phyloP scores from a whole-genome alignment of 2,888 invertebrate species.

The Raillietiella orientalis region DNA sequence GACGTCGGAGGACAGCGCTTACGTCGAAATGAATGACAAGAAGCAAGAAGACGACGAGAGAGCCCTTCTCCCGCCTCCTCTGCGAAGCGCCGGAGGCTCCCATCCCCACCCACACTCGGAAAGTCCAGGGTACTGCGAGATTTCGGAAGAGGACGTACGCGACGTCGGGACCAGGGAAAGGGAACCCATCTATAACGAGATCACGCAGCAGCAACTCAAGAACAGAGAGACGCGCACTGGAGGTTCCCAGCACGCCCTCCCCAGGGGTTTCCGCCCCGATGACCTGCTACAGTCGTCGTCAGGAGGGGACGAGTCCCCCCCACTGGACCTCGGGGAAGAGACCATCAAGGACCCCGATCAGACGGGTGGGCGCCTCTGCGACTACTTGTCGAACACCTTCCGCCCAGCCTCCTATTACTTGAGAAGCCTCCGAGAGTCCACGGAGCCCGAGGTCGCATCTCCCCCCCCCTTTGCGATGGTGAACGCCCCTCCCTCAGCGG shows the following conservation, averaged over 20 bases:
- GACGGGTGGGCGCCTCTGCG: constrained; percentile 35
- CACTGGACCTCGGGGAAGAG: constrained; percentile 49
- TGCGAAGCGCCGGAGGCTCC: no score
- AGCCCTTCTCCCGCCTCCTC: no score
- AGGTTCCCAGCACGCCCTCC: neutral
- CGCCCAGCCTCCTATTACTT: constrained; percentile 60
- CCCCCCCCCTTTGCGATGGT: neutral
- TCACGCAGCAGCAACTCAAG: constrained; percentile 14
- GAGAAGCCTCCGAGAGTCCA: constrained; percentile 12
- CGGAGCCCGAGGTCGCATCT: neutral
- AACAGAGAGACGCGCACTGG: constrained; percentile 12
- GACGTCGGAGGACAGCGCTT: no score
- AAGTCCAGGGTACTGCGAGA: no score
- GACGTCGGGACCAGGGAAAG: constrained; percentile 1
- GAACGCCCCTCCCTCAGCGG: no score
- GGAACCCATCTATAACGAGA: constrained; percentile 60
- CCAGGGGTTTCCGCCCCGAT: constrained; percentile 4
- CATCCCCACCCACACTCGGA: no score
- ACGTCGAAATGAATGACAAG: no score
- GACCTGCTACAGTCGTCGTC: constrained; percentile 5
- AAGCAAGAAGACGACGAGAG: no score
- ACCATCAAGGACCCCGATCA: constrained; percentile 36
- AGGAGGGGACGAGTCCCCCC: constrained; percentile 7
- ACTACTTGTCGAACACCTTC: constrained; percentile 57
- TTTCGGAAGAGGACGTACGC: no score